Percentiles rank a stretch among this genome's conserved stretches.
Conservation (phyloP, 2,797 vertebrate genomes). For the Enteromius argenteus region DNA sequence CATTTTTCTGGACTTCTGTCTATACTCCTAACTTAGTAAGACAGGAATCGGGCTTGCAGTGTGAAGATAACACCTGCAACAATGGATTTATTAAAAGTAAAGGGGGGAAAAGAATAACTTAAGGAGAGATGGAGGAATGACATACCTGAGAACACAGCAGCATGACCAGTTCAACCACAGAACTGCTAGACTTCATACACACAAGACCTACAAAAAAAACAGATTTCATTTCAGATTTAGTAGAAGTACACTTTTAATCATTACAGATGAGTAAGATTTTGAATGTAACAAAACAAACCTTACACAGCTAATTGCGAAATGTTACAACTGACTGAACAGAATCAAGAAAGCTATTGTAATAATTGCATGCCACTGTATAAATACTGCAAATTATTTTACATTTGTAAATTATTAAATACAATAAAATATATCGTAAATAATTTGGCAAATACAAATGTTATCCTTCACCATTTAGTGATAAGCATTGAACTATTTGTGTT, state of each 20-base stretch:
- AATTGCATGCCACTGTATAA: not conserved
- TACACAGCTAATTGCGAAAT: not conserved
- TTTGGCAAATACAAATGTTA: not conserved
- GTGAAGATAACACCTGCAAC: constrained; percentile 25
- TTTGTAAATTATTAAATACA: not conserved
- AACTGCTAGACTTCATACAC: constrained; percentile 98
- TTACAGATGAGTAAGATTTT: not conserved
- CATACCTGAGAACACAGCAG: constrained; percentile 98
- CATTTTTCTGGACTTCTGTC: constrained; percentile 65
- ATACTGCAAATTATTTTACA: not conserved
- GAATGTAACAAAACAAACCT: not conserved
- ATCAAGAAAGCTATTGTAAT: not conserved
- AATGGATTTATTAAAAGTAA: constrained; percentile 15
- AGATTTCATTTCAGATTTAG: not conserved
- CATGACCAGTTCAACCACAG: constrained; percentile 98
- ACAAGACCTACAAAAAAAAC: constrained; percentile 84
- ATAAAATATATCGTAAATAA: not conserved
- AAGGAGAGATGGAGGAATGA: constrained; percentile 52
- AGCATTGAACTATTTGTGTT: not conserved
- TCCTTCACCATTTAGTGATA: not conserved
- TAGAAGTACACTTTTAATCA: not conserved
- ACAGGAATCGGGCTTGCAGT: not conserved
- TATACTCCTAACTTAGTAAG: not conserved
- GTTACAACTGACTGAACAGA: not conserved
- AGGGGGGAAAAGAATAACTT: not conserved